Evolutionary conservation across 2,113 vertebrate genomes (phyloP).

Genomic region (Zosterops japonicus): DNA sequence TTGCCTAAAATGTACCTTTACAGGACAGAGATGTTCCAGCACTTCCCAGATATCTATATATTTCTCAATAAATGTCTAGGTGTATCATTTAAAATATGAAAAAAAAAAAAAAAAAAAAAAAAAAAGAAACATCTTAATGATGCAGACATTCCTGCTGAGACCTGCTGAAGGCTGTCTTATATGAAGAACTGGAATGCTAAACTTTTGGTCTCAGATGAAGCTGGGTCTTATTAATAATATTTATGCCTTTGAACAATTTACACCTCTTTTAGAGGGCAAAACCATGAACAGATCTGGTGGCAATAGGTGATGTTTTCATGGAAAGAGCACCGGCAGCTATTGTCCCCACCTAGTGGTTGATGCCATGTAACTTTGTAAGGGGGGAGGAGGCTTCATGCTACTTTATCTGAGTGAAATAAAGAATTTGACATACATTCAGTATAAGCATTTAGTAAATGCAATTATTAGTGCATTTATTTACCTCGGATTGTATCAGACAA

Average conservation of each 20-base stretch:
- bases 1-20: background rate
- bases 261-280: background rate
- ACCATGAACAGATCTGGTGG: fast-evolving
- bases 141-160: background rate
- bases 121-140: background rate
- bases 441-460: background rate
- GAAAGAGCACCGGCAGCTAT: background rate
- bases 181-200: background rate
- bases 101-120: background rate
- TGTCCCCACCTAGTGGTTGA: background rate
- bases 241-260: background rate
- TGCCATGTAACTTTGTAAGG: background rate
- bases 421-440: background rate
- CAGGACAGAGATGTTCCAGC: background rate
- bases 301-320: background rate
- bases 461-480: background rate
- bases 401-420: background rate
- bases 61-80: background rate
- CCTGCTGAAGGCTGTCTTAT: background rate
- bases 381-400: background rate
- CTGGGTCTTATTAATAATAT: background rate
- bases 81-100: background rate
- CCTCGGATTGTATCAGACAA: background rate
- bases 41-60: background rate
- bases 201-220: background rate